A percentile compares a stretch with the other conserved stretches of the same genome.
phyloP scores from a whole-genome alignment of 2,888 invertebrate species.

The Eilema caniola region DNA sequence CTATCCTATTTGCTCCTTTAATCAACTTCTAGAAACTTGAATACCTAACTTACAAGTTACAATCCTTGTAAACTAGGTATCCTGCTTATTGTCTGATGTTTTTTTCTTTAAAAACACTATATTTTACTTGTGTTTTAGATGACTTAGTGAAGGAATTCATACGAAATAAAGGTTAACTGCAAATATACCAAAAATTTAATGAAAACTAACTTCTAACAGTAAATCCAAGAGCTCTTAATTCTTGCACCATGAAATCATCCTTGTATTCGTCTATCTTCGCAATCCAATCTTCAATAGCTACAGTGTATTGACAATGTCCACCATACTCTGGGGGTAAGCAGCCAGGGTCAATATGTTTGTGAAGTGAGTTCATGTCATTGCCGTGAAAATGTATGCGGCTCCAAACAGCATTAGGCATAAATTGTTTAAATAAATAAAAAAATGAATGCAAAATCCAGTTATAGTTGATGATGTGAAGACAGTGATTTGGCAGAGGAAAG shows the following conservation, averaged over 20 bases:
- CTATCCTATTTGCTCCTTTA: background rate
- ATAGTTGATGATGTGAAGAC: constrained; percentile 92
- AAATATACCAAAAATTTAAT: background rate
- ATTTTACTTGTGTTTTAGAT: background rate
- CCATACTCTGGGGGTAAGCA: constrained; percentile 77
- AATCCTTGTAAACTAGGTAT: no score
- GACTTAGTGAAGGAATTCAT: background rate
- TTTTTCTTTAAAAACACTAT: no score
- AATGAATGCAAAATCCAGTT: constrained; percentile 92
- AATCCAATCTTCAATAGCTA: constrained; percentile 88
- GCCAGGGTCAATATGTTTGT: constrained; percentile 71
- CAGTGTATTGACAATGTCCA: constrained; percentile 84
- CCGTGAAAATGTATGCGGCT: constrained; percentile 81
- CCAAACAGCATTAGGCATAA: constrained; percentile 89
- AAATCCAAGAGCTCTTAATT: constrained; percentile 88
- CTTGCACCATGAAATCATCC: constrained; percentile 86
- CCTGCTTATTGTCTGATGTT: no score
- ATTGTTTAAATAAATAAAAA: constrained; percentile 92
- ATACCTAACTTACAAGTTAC: background rate
- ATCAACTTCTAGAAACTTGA: background rate
- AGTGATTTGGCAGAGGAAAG: constrained; percentile 90
- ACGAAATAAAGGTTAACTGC: background rate
- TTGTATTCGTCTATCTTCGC: constrained; percentile 82
- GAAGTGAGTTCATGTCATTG: constrained; percentile 72
- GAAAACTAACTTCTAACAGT: constrained; percentile 53